These are phyloP conservation scores for Macrotis lagotis DNA, from an alignment of 2,113 vertebrate genomes.

Conservation along the genomic window DNA sequence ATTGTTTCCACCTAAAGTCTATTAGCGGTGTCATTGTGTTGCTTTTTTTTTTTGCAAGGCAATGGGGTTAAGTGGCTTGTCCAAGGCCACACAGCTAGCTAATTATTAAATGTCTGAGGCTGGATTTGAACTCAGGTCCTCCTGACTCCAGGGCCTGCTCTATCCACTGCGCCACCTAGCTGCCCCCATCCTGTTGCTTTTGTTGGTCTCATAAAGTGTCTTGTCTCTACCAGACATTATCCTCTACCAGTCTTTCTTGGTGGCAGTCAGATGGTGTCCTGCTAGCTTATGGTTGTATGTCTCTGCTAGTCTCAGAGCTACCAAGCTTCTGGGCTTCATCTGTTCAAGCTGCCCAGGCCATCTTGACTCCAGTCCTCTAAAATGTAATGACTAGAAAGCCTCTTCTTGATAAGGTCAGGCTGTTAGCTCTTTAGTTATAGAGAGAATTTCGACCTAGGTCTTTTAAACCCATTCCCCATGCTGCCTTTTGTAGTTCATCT, in stretches of 20 bases:
- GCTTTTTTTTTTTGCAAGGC: no score
- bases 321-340: background rate
- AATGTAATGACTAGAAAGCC: background rate
- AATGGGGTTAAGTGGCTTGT: no score
- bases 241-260: background rate
- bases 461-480: background rate
- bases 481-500: background rate
- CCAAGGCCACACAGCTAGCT: no score
- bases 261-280: background rate
- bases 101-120: no score
- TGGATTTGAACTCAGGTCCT: no score
- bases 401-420: background rate
- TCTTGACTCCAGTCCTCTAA: background rate
- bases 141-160: no score
- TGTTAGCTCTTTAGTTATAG: background rate
- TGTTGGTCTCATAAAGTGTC: background rate
- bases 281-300: background rate
- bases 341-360: background rate
- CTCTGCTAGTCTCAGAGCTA: background rate
- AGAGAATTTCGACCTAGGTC: background rate
- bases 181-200: no score
- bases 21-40: background rate
- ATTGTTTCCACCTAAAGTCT: background rate
- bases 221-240: background rate
- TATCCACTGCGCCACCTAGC: no score